These are phyloP conservation scores for Micromesistius poutassou DNA, from an alignment of 2,797 vertebrate genomes.

Conservation along the genomic window DNA sequence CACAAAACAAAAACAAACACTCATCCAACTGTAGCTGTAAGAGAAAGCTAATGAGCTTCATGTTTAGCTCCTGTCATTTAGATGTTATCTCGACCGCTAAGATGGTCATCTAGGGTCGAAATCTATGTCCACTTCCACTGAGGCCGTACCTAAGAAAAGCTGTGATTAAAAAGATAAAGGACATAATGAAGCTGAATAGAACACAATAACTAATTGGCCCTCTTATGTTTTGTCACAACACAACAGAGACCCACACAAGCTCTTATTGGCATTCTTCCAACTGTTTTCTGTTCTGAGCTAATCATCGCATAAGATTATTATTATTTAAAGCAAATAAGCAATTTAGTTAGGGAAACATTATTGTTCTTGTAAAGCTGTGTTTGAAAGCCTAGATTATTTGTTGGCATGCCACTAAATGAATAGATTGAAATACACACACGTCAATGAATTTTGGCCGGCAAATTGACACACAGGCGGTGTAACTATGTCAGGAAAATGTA, in stretches of 20 bases:
- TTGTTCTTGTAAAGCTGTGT: background rate
- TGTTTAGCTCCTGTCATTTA: background rate
- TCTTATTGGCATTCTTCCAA: background rate
- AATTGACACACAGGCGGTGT: background rate
- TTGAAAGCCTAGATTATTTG: too few relatives aligned
- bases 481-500: too few relatives aligned
- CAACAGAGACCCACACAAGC: background rate
- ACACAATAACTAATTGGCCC: background rate
- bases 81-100: background rate
- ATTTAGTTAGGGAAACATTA: background rate
- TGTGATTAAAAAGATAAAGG: background rate
- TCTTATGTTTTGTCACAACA: background rate
- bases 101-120: background rate
- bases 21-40: background rate
- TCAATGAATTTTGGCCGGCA: background rate
- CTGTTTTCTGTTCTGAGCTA: background rate
- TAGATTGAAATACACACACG: background rate
- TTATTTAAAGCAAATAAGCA: background rate
- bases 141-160: background rate
- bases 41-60: background rate
- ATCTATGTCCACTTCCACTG: background rate
- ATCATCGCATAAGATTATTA: background rate
- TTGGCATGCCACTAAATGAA: background rate
- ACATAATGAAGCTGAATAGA: background rate
- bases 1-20: background rate